phyloP scores from a whole-genome alignment of 2,113 vertebrate genomes.

The Galeopterus variegatus region DNA sequence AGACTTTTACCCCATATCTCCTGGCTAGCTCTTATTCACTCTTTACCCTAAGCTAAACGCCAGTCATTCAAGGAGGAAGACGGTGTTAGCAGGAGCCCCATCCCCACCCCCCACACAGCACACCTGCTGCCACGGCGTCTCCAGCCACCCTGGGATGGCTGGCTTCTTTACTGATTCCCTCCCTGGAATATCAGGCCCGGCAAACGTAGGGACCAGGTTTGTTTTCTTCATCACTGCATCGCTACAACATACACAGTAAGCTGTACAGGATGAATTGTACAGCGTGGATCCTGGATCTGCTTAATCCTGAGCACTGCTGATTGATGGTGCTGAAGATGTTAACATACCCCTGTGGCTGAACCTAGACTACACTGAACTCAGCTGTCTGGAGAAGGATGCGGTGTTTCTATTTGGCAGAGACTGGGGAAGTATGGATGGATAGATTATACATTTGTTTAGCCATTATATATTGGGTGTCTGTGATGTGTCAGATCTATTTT shows the following conservation, averaged over 20 bases:
- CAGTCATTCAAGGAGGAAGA: background rate
- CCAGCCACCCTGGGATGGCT: background rate
- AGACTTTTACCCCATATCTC: background rate
- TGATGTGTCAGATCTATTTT: background rate
- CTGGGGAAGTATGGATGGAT: background rate
- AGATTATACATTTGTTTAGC: background rate
- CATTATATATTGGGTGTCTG: background rate
- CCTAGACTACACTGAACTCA: rapidly evolving
- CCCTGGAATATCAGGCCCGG: background rate
- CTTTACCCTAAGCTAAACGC: background rate
- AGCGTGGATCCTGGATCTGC: background rate
- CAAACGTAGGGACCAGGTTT: background rate
- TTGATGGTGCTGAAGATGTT: background rate
- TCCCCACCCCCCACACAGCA: no score
- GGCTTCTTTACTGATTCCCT: background rate
- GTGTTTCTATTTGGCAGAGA: background rate
- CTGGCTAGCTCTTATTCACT: background rate
- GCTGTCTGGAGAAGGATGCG: background rate
- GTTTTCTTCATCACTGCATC: background rate
- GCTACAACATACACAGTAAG: background rate
- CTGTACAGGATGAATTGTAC: no score
- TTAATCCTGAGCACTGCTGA: background rate
- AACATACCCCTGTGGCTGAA: background rate
- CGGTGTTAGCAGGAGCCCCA: background rate
- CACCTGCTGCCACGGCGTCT: background rate